phyloP scores from a whole-genome alignment of 2,113 vertebrate genomes.

The Onychorhynchus coronatus region DNA sequence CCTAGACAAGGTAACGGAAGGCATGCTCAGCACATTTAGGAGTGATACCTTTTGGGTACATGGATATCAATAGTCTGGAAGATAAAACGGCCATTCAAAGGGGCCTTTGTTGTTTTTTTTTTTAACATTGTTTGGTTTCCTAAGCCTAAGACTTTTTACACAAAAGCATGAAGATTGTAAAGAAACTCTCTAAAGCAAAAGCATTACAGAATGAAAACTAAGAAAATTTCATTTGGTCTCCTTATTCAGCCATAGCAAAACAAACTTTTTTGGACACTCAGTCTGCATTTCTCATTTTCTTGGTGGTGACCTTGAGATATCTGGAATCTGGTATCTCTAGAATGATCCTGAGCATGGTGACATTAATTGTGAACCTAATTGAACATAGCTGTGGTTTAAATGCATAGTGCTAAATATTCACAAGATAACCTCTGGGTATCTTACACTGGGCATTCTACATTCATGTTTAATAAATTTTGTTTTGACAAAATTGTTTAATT shows the following conservation, averaged over 20 bases:
- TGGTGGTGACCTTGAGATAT: background rate
- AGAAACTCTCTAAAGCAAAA: background rate
- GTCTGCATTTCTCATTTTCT: background rate
- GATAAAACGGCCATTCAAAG: background rate
- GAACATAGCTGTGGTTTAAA: background rate
- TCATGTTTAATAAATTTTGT: background rate
- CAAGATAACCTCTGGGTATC: background rate
- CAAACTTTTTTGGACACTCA: background rate
- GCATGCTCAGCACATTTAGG: background rate
- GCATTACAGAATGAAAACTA: background rate
- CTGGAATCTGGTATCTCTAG: background rate
- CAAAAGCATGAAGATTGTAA: background rate
- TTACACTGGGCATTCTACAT: background rate
- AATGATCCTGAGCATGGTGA: background rate
- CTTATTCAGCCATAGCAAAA: background rate
- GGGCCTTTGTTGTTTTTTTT: background rate
- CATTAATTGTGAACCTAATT: background rate
- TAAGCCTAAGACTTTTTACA: background rate
- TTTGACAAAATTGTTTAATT: background rate
- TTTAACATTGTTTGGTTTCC: background rate
- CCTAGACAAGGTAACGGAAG: background rate
- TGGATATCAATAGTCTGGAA: background rate
- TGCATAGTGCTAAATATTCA: accelerated
- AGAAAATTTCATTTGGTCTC: background rate
- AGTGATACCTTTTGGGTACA: background rate